Conservation (phyloP, 2,888 invertebrate genomes). For the Epirrhoe alternata region DNA sequence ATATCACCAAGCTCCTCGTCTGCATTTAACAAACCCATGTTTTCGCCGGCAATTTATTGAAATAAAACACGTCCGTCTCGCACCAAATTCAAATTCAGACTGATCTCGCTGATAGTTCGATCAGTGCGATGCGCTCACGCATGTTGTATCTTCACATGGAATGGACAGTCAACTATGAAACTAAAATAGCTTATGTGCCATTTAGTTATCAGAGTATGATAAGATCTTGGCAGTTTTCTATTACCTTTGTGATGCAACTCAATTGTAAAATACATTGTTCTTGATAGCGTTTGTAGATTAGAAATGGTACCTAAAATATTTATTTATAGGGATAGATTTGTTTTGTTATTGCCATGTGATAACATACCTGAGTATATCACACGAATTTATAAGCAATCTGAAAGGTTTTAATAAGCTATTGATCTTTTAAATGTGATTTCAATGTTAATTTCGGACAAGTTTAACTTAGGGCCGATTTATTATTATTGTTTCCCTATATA, state of each 20-base stretch:
- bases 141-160: slow-evolving; percentile 9
- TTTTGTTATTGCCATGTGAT: neutral
- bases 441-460: no score
- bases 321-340: neutral
- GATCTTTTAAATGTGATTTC: no score
- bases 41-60: slow-evolving; percentile 36
- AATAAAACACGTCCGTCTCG: slow-evolving; percentile 47
- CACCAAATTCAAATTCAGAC: slow-evolving; percentile 43
- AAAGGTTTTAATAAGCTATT: neutral
- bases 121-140: slow-evolving; percentile 13
- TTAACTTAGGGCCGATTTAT: neutral
- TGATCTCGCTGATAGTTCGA: slow-evolving; percentile 33
- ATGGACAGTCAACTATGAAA: slow-evolving; percentile 2
- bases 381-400: neutral
- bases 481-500: neutral
- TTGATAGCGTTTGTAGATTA: neutral
- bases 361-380: neutral
- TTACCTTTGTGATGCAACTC: neutral
- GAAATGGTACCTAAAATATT: no score
- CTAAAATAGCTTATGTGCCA: slow-evolving; percentile 6
- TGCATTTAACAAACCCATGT: slow-evolving; percentile 69
- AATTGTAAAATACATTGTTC: neutral
- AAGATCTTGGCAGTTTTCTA: slow-evolving; percentile 9
- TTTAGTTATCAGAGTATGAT: slow-evolving; percentile 13
- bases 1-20: slow-evolving; percentile 66